Base-by-base conservation (phyloP, 2,113 vertebrate species). In the Otis tarda region DNA sequence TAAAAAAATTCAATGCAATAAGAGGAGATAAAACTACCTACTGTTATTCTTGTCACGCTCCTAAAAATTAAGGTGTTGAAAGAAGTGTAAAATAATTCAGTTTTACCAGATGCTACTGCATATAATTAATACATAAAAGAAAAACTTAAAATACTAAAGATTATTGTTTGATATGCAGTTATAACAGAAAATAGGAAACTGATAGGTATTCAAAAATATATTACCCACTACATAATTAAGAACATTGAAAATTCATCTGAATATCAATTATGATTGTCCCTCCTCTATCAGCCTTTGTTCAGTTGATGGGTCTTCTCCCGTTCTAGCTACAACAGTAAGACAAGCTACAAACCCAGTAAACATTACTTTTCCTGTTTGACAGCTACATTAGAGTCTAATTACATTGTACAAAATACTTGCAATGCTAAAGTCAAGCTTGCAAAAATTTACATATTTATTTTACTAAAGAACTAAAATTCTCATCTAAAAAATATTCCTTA, bases 21-120 rank as follows among this genome's bases (percentile, higher is more conserved):
- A 56, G 28, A 77, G 25, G 28, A 60, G 19, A 70, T n/a, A 39
- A 35, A 91, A 77, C 68, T 39, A 86, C 20, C 30, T 77, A 33
- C 53, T 57, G 49, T 39, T 95, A 84, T 84, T 93, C 91, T 78
- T 91, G 70, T 90, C 95, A 79, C 33, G 56, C 13, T 83, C 37
- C 76, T 87, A 93, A 79, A 90, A 92, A 86, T 52, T 93, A 74
- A 83, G 74, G 81, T 94, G 81, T 69, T 89, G 86, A 33, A 93
- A 75, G 52, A 87, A 94, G 87, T 91, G 90, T 43, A 91, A 97
- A 96, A 90, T 93, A 95, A 85, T 89, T 96, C 79, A 11, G 25
- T 70, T 96, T 90, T 83, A 91, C 75, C 90, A 96, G 90, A 86
- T 90, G 85, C 64, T 84, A 78, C 60, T 3, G 61, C 65, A 93